Percentiles rank a stretch among this genome's conserved stretches.
Evolutionary conservation across 2,113 vertebrate species (phyloP).

Genomic region (Scomber scombrus): DNA sequence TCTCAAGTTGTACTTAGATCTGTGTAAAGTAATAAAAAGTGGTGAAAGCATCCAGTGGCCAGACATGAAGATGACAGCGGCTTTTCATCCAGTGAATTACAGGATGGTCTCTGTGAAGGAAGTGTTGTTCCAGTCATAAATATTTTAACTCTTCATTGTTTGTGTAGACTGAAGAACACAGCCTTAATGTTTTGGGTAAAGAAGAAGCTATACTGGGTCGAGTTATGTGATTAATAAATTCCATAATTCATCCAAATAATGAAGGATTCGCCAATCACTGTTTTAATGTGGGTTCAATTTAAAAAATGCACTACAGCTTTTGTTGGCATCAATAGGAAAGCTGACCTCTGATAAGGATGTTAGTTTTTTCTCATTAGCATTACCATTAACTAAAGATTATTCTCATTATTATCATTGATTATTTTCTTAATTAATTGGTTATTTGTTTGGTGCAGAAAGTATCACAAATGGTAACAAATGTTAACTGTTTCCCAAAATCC

Average conservation of each 20-base stretch:
- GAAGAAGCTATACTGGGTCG: background rate
- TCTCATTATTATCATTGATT: too few relatives aligned
- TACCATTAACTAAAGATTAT: background rate
- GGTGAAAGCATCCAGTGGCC: slow-evolving; percentile 14
- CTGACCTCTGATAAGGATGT: too few relatives aligned
- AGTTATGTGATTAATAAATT: background rate
- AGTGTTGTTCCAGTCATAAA: background rate
- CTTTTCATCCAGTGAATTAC: background rate
- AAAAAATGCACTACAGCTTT: background rate
- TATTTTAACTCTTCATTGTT: background rate
- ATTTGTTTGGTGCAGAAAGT: too few relatives aligned
- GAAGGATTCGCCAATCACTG: background rate
- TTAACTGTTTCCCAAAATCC: too few relatives aligned
- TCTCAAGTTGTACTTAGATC: background rate
- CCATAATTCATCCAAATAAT: background rate
- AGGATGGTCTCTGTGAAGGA: background rate
- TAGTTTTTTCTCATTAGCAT: too few relatives aligned
- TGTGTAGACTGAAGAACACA: slow-evolving; percentile 3
- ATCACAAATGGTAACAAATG: too few relatives aligned
- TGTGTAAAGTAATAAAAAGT: too few relatives aligned
- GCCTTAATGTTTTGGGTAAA: background rate
- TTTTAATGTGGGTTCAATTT: background rate
- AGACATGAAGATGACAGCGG: background rate
- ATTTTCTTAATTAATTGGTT: too few relatives aligned
- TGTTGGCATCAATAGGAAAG: background rate